Evolutionary conservation across 2,888 invertebrate species (phyloP), one percentile per base, ranked within the genome.

Genomic region (Oligia fasciuncula): DNA sequence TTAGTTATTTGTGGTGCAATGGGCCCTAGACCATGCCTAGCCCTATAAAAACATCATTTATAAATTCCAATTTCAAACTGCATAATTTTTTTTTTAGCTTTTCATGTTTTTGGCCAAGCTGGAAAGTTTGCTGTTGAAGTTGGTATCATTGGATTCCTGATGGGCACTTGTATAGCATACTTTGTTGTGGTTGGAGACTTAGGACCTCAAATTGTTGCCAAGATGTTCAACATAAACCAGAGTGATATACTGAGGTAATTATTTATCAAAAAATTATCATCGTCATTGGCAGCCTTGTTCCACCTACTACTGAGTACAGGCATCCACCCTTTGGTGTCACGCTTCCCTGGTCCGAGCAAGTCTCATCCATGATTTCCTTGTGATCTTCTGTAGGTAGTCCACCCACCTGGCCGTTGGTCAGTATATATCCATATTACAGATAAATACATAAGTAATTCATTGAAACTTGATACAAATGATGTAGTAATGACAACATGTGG

Each of bases 111-210:
- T 94, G 99, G 99, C 11, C 97, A 98, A 1, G 97, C 98, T n/a
- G 99, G 99, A 43, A 99, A 99, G 93, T 97, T 99, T 83, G 97
- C 98, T 1, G 99, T 99, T 1, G 99, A 99, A 95, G 95, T 99
- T 17, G 98, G 99, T 86, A 98, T 99, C 87, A 99, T 99, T 90
- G 99, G 99, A 0, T 99, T 99, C 92, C 97, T 99, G 73, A 97
- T 99, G 94, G 99, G 99, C 17, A 99, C 99, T 0, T 98, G 99
- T 90, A 98, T 99, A 76, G 99, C 99, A 8, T 99, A 99, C 94
- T 99, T 99, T 94, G 99, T 99, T 35, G 99, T 99, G n/a, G 99
- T 99, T 87, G 99, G 99, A 1, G 99, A 99, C 94, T 97, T 99
- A 69, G 99, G 99, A 0, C 99, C 99, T 35, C 98, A 98, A 91